phyloP scores from a whole-genome alignment of 2,113 vertebrate genomes.

The Zosterops borbonicus region DNA sequence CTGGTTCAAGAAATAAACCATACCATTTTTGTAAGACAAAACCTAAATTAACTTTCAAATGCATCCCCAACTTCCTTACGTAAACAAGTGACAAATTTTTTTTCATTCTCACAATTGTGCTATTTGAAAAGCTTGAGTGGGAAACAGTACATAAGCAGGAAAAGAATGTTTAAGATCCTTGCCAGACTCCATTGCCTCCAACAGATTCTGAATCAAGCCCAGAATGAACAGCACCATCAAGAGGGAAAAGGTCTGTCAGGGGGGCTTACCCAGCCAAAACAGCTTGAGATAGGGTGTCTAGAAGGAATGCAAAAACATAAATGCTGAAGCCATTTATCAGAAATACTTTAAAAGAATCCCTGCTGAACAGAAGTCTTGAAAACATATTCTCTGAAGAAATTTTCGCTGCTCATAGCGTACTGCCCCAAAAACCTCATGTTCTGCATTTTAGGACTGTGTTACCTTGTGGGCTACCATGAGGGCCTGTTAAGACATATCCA shows the following conservation, averaged over 20 bases:
- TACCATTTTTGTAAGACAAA: background rate
- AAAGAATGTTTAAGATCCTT: background rate
- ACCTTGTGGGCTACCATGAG: background rate
- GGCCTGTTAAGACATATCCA: background rate
- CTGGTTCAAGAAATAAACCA: background rate
- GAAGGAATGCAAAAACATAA: background rate
- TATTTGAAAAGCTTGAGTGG: background rate
- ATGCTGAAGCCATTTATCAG: background rate
- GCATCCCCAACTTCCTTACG: background rate
- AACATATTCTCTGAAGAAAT: background rate
- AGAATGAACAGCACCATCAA: background rate
- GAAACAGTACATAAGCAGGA: background rate
- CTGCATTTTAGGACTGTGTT: background rate
- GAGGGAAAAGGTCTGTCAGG: background rate
- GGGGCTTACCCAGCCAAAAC: background rate
- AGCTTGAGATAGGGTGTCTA: background rate
- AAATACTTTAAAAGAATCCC: background rate
- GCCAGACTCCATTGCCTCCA: background rate
- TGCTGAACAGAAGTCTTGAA: background rate
- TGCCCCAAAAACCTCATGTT: background rate
- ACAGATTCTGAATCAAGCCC: background rate
- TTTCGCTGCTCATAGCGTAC: fast-evolving
- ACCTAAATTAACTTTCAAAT: background rate
- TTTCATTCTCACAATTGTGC: background rate
- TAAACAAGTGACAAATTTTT: background rate